A percentile compares a stretch with the other conserved stretches of the same genome.
These are phyloP conservation scores for Calidris pugnax DNA, from an alignment of 2,113 vertebrate species.

Conservation along the genomic window DNA sequence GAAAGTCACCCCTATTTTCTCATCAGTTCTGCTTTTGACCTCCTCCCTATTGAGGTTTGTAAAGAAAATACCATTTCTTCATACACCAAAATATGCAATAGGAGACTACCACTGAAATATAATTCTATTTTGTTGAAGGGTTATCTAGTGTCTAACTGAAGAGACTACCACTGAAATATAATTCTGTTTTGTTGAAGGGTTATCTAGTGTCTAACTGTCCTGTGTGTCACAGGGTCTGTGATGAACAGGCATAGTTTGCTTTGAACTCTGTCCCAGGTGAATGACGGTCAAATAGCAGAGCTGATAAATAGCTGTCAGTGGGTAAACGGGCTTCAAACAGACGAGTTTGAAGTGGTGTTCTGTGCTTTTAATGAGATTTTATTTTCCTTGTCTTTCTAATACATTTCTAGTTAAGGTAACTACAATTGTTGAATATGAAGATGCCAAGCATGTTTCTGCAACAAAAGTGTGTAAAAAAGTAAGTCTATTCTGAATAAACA, in stretches of 20 bases:
- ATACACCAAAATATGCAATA: neutral
- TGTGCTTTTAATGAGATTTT: neutral
- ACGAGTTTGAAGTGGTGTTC: neutral
- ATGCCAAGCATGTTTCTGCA: neutral
- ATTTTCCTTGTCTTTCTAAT: neutral
- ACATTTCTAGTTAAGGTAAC: constrained; percentile 68
- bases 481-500: neutral
- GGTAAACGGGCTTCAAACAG: neutral
- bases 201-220: neutral
- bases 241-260: neutral
- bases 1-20: neutral
- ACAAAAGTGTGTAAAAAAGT: constrained; percentile 66
- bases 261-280: neutral
- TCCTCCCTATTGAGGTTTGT: neutral
- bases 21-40: neutral
- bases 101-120: neutral
- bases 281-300: neutral
- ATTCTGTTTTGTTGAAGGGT: neutral
- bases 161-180: neutral
- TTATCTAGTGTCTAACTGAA: neutral
- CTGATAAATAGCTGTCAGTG: neutral
- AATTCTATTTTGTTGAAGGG: neutral
- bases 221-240: neutral
- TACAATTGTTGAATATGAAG: constrained; percentile 67
- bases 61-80: neutral